Conservation (phyloP, 2,113 vertebrate species). For the Protomyctophum bolini region DNA sequence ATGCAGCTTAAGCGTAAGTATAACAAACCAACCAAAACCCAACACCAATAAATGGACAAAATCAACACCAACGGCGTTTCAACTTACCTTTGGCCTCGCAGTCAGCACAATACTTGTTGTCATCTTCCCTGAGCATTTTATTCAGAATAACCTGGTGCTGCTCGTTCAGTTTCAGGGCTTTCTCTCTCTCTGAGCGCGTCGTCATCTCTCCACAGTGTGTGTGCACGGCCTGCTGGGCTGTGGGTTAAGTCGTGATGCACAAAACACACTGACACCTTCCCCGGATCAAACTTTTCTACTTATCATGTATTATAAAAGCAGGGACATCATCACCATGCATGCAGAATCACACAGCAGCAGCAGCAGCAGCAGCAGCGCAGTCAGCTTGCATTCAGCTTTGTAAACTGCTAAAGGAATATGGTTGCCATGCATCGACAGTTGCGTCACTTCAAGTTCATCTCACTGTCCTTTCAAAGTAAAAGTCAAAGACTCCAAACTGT, state of each 20-base stretch:
- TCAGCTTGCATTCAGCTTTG: slow-evolving; percentile 42
- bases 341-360: slow-evolving; percentile 8
- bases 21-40: too few species aligned
- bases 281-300: not conserved
- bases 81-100: slow-evolving; percentile 91
- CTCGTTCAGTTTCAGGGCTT: slow-evolving; percentile 95
- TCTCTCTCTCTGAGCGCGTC: slow-evolving; percentile 93
- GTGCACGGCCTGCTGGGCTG: slow-evolving; percentile 4
- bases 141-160: slow-evolving; percentile 94
- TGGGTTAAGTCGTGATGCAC: not conserved
- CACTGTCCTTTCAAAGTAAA: slow-evolving; percentile 1
- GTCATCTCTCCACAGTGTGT: slow-evolving; percentile 77
- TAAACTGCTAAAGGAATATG: slow-evolving; percentile 57
- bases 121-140: slow-evolving; percentile 89
- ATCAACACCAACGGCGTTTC: too few species aligned
- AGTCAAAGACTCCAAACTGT: not conserved
- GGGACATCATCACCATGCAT: slow-evolving; percentile 45
- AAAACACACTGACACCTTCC: not conserved
- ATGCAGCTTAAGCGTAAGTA: too few species aligned
- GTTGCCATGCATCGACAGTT: slow-evolving; percentile 41
- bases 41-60: too few species aligned
- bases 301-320: slow-evolving; percentile 13
- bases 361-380: slow-evolving; percentile 9
- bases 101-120: slow-evolving; percentile 97
- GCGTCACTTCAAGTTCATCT: slow-evolving; percentile 20